A percentile compares a stretch with the other conserved stretches of the same genome.
Conservation (phyloP, 2,113 vertebrate species). For the Apodemus sylvaticus region DNA sequence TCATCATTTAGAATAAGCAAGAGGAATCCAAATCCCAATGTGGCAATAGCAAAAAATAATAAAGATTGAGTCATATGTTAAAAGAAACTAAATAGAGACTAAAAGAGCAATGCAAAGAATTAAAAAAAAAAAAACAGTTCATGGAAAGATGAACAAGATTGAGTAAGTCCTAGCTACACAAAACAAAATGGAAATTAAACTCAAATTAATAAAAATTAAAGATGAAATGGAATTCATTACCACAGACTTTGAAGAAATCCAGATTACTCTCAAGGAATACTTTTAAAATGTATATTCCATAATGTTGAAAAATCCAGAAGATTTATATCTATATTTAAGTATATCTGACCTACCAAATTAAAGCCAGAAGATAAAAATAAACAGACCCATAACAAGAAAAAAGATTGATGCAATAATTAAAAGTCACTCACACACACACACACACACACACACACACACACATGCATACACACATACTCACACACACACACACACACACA, state of each 20-base stretch:
- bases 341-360: neutral
- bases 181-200: neutral
- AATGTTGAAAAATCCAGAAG: neutral
- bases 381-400: neutral
- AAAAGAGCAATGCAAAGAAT: neutral
- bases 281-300: neutral
- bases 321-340: neutral
- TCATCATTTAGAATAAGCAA: neutral
- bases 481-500: too few relatives aligned
- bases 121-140: neutral
- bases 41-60: neutral
- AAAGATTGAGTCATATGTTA: neutral
- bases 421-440: too few relatives aligned
- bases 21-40: neutral
- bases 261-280: too few relatives aligned
- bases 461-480: too few relatives aligned
- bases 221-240: neutral
- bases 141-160: neutral
- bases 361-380: neutral
- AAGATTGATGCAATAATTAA: neutral
- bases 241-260: neutral
- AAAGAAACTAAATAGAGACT: neutral
- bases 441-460: too few relatives aligned
- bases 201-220: neutral
- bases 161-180: neutral